Evolutionary conservation across 2,113 vertebrate genomes (phyloP).

Genomic region (Salminus brasiliensis): DNA sequence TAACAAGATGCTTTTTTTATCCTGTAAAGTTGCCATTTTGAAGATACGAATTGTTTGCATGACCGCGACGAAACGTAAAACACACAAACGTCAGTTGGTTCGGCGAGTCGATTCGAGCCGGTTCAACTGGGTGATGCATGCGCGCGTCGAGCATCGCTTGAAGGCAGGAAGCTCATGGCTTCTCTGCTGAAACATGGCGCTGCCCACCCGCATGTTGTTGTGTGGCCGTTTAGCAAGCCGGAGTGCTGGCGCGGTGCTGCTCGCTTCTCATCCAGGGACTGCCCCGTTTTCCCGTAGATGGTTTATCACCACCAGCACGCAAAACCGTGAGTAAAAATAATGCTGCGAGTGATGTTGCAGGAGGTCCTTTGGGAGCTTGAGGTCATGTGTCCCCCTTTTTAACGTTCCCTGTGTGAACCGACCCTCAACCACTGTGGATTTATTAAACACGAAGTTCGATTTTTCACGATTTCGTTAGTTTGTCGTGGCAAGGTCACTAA

Average conservation of each 20-base stretch:
- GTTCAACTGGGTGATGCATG: not conserved
- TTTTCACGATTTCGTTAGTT: not conserved
- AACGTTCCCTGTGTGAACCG: not conserved
- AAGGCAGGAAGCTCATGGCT: conserved; percentile 11
- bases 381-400: not conserved
- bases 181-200: conserved; percentile 73
- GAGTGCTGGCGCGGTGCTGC: conserved; percentile 38
- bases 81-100: not conserved
- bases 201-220: conserved; percentile 1
- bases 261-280: conserved; percentile 24
- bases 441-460: not conserved
- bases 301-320: conserved; percentile 53
- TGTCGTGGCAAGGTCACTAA: not conserved
- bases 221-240: conserved; percentile 55
- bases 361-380: not conserved
- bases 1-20: no score
- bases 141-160: not conserved
- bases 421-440: not conserved
- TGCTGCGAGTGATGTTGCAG: not conserved
- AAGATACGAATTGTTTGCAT: no score
- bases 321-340: conserved; percentile 66
- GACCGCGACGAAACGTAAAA: no score
- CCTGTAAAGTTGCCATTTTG: no score
- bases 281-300: conserved; percentile 41
- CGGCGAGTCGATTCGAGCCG: not conserved